These are phyloP conservation scores for Thaumatotibia leucotreta DNA, from an alignment of 1,140 invertebrate species.

Conservation along the genomic window DNA sequence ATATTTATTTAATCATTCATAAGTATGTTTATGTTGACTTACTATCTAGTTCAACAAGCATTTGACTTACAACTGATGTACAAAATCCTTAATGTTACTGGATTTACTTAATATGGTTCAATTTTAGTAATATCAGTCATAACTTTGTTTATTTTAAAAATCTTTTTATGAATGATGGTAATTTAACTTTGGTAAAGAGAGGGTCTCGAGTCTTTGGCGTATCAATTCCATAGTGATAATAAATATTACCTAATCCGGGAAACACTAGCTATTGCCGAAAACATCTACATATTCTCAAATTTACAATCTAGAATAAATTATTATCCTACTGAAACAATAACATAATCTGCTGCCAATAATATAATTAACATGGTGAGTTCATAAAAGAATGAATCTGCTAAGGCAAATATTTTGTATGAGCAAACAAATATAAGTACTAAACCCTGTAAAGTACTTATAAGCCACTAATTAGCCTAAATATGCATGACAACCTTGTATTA, in stretches of 20 bases:
- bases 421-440: conserved; percentile 9
- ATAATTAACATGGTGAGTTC: not conserved
- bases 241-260: not conserved
- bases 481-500: not conserved
- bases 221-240: conserved; percentile 29
- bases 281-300: not conserved
- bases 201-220: conserved; percentile 31
- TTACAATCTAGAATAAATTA: not conserved
- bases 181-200: conserved; percentile 28
- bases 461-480: not conserved
- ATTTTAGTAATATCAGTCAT: conserved; percentile 6
- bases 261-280: conserved; percentile 6
- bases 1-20: not conserved
- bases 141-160: not conserved
- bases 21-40: not conserved
- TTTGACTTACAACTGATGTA: not conserved
- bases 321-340: conserved; percentile 6
- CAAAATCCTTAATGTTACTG: not conserved
- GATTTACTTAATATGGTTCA: not conserved
- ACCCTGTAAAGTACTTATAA: conserved; percentile 3
- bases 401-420: not conserved
- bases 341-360: conserved; percentile 5
- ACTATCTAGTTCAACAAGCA: not conserved
- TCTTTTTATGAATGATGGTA: not conserved
- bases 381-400: not conserved